A percentile compares a stretch with the other conserved stretches of the same genome.
Conservation (phyloP, 2,113 vertebrate species). For the Psettodes erumei region DNA sequence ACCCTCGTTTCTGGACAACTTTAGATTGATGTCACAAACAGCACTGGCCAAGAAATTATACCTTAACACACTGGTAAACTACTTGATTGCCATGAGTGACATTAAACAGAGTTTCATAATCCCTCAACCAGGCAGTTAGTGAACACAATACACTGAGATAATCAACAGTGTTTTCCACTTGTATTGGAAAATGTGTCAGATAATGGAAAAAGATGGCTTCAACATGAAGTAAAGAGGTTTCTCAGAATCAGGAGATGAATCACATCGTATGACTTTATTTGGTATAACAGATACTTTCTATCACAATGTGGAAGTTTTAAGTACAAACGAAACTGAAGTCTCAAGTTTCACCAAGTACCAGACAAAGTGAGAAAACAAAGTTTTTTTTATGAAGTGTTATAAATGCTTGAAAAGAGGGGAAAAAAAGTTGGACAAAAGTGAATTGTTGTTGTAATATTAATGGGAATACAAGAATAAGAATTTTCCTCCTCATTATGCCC, state of each 20-base stretch:
- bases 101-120: constrained; percentile 51
- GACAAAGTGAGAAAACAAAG: constrained; percentile 11
- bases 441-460: constrained; percentile 82
- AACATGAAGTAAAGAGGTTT: background rate
- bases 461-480: constrained; percentile 82
- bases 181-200: constrained; percentile 13
- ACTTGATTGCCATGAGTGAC: constrained; percentile 65
- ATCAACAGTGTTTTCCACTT: constrained; percentile 39
- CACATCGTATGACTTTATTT: background rate
- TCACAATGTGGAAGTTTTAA: background rate
- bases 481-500: constrained; percentile 82
- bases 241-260: background rate
- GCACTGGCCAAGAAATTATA: constrained; percentile 65
- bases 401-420: background rate
- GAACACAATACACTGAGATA: constrained; percentile 41
- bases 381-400: constrained; percentile 13
- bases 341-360: constrained; percentile 28
- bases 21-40: constrained; percentile 77
- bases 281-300: background rate
- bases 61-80: constrained; percentile 48
- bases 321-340: background rate
- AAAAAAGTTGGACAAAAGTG: constrained; percentile 71
- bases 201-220: constrained; percentile 6
- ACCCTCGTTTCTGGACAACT: constrained; percentile 67
- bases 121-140: constrained; percentile 16